Base-by-base conservation (phyloP, 1,140 invertebrate species). In the Paramacrobiotus metropolitanus region DNA sequence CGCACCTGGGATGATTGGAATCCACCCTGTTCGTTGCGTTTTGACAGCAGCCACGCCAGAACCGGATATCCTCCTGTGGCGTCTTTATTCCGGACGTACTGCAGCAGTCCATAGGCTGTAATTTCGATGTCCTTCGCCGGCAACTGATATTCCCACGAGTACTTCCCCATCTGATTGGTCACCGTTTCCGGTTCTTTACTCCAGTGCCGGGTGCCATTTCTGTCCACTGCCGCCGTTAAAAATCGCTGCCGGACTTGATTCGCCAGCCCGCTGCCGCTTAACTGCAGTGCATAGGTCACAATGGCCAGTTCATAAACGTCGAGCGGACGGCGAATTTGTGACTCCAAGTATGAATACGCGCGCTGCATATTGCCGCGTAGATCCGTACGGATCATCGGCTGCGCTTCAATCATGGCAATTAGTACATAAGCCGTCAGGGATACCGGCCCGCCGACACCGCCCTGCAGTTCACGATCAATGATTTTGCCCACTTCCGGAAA, bases 341-440 rank as follows among this genome's bases (percentile, higher is more conserved):
- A n/a, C n/a, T n/a, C n/a, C n/a, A n/a, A n/a, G n/a, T n/a, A n/a
- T n/a, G n/a, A n/a, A n/a, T n/a, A n/a, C n/a, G n/a, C n/a, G n/a
- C n/a, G n/a, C n/a, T n/a, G n/a, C n/a, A n/a, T n/a, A n/a, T n/a
- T n/a, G n/a, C n/a, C n/a, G n/a, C n/a, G n/a, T n/a, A 80, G 73
- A 68, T 89, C 84, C 40, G 83, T 78, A 1, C 78, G 65, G 55
- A 77, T 78, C 21, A 21, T n/a, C n/a, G 68, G 71, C 1, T 74
- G 72, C 24, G 78, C 78, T 65, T 91, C 85, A 1, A 90, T 74
- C 63, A 94, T 82, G 2, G 87, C 81, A 20, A 86, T 75, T 0
- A 88, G 69, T 1, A 84, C 83, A 66, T 85, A 88, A 2, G 90
- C 87, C 0, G 88, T 88, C 0, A 93, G 74, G 4, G 85, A 81